Evolutionary conservation across 2,113 vertebrate genomes (phyloP).

Genomic region (Excalfactoria chinensis): DNA sequence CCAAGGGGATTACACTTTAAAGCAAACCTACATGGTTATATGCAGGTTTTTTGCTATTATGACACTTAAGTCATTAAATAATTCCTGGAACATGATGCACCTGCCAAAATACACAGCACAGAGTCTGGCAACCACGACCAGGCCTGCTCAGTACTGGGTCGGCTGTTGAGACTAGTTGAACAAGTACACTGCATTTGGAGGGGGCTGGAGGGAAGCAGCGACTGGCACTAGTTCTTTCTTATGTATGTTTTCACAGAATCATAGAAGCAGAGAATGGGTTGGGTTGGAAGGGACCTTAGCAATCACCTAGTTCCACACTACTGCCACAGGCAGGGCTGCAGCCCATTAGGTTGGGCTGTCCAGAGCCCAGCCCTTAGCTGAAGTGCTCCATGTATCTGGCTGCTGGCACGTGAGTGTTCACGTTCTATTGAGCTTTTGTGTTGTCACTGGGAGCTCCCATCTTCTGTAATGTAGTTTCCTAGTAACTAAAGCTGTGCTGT

Average conservation of each 20-base stretch:
- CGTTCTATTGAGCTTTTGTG: neutral
- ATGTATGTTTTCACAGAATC: neutral
- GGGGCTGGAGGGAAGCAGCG: neutral
- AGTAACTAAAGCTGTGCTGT: neutral
- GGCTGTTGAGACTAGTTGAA: neutral
- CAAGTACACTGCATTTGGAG: rapidly evolving
- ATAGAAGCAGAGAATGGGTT: neutral
- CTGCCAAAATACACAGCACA: neutral
- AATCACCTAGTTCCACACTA: neutral
- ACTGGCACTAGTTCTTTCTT: neutral
- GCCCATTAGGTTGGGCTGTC: neutral
- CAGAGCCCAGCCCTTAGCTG: neutral
- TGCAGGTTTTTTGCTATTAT: slow-evolving; percentile 1
- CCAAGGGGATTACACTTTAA: neutral
- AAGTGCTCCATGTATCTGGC: neutral
- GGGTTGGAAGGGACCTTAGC: neutral
- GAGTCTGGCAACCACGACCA: neutral
- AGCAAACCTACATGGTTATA: neutral
- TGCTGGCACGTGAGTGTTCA: neutral
- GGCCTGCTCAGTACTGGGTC: neutral
- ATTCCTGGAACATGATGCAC: neutral
- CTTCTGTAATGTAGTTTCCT: neutral
- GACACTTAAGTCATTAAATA: neutral
- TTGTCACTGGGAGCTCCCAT: neutral
- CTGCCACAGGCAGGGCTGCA: neutral